Conservation (phyloP, 2,888 invertebrate genomes). For the Eristalis arbustorum region DNA sequence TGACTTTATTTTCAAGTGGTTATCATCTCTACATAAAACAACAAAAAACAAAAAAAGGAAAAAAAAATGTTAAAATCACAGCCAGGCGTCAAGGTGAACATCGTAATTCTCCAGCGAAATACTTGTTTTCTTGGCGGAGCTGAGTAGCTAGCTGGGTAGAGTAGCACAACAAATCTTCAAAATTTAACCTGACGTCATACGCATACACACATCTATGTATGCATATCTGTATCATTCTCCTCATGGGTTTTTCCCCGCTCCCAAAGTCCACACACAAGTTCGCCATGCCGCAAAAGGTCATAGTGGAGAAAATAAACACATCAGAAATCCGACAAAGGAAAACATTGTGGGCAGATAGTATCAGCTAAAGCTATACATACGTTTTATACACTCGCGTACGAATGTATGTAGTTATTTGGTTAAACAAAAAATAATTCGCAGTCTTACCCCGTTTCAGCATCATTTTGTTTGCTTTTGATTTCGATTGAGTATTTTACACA, state of each 20-base stretch:
- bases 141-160: neutral
- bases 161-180: slow-evolving; percentile 45
- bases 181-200: slow-evolving; percentile 49
- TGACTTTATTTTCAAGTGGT: slow-evolving; percentile 42
- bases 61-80: slow-evolving; percentile 5
- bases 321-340: neutral
- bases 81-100: slow-evolving; percentile 63
- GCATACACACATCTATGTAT: neutral
- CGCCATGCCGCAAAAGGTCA: neutral
- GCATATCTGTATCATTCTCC: neutral
- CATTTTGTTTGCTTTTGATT: slow-evolving; percentile 27
- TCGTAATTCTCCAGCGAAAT: slow-evolving; percentile 56
- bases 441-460: slow-evolving; percentile 56
- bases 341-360: neutral
- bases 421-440: neutral
- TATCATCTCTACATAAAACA: slow-evolving; percentile 24
- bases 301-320: neutral
- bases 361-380: neutral
- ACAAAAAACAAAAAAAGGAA: slow-evolving; percentile 7
- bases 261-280: neutral
- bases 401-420: neutral
- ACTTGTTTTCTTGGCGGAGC: slow-evolving; percentile 55
- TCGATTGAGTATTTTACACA: neutral
- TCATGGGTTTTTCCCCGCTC: neutral
- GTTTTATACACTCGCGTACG: too few species aligned